phyloP scores from a whole-genome alignment of 2,888 invertebrate species.

The Argyra leucocephala region DNA sequence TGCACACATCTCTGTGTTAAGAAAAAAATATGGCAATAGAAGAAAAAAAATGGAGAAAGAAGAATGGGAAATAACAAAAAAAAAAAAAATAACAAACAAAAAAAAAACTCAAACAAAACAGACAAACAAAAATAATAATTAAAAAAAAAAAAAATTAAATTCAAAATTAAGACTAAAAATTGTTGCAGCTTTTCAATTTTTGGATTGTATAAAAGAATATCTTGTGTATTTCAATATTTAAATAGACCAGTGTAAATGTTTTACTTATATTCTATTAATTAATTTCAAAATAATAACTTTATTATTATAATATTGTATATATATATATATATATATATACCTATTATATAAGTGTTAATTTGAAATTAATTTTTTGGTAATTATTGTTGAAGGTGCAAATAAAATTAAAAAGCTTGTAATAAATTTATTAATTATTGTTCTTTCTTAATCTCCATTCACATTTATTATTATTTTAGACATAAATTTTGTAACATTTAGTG shows the following conservation, averaged over 20 bases:
- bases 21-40: conserved; percentile 45
- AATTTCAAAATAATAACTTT: background rate
- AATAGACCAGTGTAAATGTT: background rate
- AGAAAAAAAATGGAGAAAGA: conserved; percentile 41
- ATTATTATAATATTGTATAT: background rate
- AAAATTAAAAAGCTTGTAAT: background rate
- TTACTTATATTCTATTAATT: background rate
- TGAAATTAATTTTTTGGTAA: no score
- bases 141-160: background rate
- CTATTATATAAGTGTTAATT: no score
- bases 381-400: background rate
- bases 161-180: background rate
- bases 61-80: conserved; percentile 29
- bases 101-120: conserved; percentile 27
- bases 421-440: no score
- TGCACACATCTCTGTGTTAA: conserved; percentile 49
- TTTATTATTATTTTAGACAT: no score
- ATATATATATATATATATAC: no score
- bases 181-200: background rate
- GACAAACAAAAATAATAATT: conserved; percentile 24
- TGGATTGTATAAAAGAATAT: no score
- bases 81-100: conserved; percentile 26
- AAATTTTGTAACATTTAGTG: no score
- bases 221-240: background rate
- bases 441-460: no score